Evolutionary conservation across 2,888 invertebrate genomes (phyloP).

Genomic region (Agriopis aurantiaria): DNA sequence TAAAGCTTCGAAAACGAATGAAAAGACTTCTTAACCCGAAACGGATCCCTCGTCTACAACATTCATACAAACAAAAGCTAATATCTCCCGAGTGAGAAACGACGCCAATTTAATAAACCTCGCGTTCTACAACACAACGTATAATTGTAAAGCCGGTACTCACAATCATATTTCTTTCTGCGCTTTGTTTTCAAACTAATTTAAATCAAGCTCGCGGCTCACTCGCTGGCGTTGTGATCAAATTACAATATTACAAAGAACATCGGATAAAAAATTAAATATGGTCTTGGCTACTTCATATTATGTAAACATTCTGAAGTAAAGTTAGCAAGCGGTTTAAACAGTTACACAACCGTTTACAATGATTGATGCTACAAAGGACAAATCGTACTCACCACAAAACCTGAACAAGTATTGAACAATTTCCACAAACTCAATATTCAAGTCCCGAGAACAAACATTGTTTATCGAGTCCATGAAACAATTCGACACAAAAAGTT

Average conservation of each 20-base stretch:
- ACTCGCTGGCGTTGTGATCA: background rate
- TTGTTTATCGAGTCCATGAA: slow-evolving; percentile 37
- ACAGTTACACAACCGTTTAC: background rate
- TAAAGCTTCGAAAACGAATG: too few relatives aligned
- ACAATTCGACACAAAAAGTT: slow-evolving; percentile 48
- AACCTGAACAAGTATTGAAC: slow-evolving; percentile 7
- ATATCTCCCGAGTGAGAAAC: background rate
- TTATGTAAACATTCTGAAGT: too few relatives aligned
- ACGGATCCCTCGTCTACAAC: too few relatives aligned
- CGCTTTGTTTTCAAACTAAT: slow-evolving; percentile 38
- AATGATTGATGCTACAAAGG: background rate
- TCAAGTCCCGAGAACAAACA: slow-evolving; percentile 46
- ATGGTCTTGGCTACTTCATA: too few relatives aligned
- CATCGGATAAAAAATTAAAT: too few relatives aligned
- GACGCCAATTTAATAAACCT: slow-evolving; percentile 34
- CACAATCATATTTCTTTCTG: slow-evolving; percentile 35
- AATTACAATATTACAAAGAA: too few relatives aligned
- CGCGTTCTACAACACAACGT: slow-evolving; percentile 26
- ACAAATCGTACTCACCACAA: slow-evolving; percentile 21
- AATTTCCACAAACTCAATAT: slow-evolving; percentile 32
- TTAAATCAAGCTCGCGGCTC: background rate
- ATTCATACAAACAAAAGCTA: too few relatives aligned
- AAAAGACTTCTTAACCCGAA: too few relatives aligned
- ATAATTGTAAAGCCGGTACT: slow-evolving; percentile 29
- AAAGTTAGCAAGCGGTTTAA: background rate